Percentiles rank a stretch among this genome's conserved stretches.
phyloP scores from a whole-genome alignment of 2,113 vertebrate species.

The Corythornis vintsioides region DNA sequence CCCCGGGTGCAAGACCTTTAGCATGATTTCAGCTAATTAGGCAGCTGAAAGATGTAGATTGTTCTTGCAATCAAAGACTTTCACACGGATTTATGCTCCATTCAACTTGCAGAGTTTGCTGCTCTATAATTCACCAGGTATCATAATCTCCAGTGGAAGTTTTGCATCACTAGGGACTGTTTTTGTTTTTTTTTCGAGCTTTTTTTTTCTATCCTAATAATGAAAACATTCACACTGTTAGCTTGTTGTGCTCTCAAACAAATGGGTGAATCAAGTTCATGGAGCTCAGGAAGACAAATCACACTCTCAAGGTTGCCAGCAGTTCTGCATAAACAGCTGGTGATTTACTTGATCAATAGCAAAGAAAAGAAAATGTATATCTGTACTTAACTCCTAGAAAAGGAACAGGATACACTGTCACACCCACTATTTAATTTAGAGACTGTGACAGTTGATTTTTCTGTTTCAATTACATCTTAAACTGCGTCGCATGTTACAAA shows the following conservation, averaged over 20 bases:
- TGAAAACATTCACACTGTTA: neutral
- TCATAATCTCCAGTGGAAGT: neutral
- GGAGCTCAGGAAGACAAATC: constrained; percentile 28
- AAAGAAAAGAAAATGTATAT: neutral
- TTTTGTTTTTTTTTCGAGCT: neutral
- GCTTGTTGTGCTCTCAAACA: neutral
- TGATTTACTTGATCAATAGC: constrained; percentile 26
- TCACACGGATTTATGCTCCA: neutral
- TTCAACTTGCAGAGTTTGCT: neutral
- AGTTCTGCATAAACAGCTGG: constrained; percentile 23
- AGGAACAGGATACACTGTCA: neutral
- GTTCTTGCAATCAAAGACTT: neutral
- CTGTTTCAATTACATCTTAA: neutral
- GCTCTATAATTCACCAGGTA: neutral
- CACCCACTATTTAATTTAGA: neutral
- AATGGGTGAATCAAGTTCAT: constrained; percentile 8
- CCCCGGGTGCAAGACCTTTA: neutral
- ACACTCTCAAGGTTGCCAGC: constrained; percentile 13
- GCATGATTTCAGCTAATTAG: neutral
- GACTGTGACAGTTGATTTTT: neutral
- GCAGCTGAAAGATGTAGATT: neutral
- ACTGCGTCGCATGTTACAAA: neutral
- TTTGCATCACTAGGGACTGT: neutral
- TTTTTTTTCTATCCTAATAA: neutral
- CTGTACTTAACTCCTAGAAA: neutral